These are phyloP conservation scores for Varanus salvator DNA, from an alignment of 2,113 vertebrate species.

Conservation along the genomic window DNA sequence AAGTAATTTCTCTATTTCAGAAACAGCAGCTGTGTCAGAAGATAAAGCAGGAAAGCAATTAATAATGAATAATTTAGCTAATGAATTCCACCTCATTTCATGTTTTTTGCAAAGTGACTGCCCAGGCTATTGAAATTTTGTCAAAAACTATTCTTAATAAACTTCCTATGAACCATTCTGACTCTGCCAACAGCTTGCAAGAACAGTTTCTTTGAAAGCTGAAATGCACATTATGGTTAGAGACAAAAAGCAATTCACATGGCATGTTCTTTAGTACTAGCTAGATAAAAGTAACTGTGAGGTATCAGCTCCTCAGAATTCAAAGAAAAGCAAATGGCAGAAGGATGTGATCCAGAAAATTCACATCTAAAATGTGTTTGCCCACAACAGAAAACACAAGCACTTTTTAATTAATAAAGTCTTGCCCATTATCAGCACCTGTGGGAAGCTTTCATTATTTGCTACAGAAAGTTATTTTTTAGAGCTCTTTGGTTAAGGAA, in stretches of 20 bases:
- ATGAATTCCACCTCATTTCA: slow-evolving; percentile 65
- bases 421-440: neutral
- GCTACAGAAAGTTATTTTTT: slow-evolving; percentile 40
- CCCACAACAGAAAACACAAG: neutral
- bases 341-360: neutral
- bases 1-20: slow-evolving; percentile 1
- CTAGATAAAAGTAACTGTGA: slow-evolving; percentile 31
- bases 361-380: neutral
- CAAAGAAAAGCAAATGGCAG: neutral
- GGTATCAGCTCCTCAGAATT: slow-evolving; percentile 21
- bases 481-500: slow-evolving; percentile 51
- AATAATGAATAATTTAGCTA: slow-evolving; percentile 58
- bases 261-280: neutral
- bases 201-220: slow-evolving; percentile 6
- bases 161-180: slow-evolving; percentile 9
- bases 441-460: slow-evolving; percentile 39
- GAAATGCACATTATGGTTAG: accelerated
- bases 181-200: slow-evolving; percentile 29
- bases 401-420: neutral
- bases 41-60: slow-evolving; percentile 61
- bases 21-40: slow-evolving; percentile 38
- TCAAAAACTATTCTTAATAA: slow-evolving; percentile 36
- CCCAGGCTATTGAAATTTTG: slow-evolving; percentile 46
- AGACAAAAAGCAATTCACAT: neutral
- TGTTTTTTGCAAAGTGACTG: slow-evolving; percentile 44